phyloP scores from a whole-genome alignment of 2,888 invertebrate species.

The Spilarctia lutea region DNA sequence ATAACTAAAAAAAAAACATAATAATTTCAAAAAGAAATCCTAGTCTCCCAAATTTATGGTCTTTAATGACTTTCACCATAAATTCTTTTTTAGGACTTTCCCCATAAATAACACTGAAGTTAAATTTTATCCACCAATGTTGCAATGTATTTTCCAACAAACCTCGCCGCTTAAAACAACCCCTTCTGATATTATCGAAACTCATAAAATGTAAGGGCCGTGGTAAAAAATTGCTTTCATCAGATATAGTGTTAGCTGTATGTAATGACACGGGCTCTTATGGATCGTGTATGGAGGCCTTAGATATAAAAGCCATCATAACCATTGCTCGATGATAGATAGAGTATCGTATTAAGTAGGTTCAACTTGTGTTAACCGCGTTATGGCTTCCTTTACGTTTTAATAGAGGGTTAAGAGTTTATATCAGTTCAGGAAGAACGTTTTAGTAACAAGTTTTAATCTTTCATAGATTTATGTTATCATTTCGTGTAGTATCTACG shows the following conservation, averaged over 20 bases:
- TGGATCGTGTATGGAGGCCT: slow-evolving; percentile 4
- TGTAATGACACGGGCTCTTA: slow-evolving; percentile 10
- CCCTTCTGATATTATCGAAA: slow-evolving; percentile 1
- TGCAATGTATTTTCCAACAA: neutral
- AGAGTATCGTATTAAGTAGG: neutral
- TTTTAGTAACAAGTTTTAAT: neutral
- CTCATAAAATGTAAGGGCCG: slow-evolving; percentile 8
- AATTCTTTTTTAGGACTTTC: neutral
- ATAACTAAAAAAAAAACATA: neutral
- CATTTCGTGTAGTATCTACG: neutral
- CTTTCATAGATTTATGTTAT: neutral
- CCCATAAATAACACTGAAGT: neutral
- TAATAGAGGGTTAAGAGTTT: slow-evolving; percentile 1
- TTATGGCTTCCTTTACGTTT: slow-evolving; percentile 2
- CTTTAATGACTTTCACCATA: neutral
- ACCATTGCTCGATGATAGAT: slow-evolving; percentile 6
- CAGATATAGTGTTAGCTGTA: slow-evolving; percentile 13
- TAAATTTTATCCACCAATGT: slow-evolving; percentile 5
- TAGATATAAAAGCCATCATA: slow-evolving; percentile 7
- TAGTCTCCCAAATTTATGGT: neutral
- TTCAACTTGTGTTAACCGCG: slow-evolving; percentile 3
- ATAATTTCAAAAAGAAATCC: neutral
- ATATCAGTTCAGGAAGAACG: slow-evolving; percentile 1
- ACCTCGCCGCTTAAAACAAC: slow-evolving; percentile 1
- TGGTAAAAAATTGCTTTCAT: slow-evolving; percentile 11